phyloP scores from a whole-genome alignment of 1,140 invertebrate genomes.

The Rhyacophila brunnea region DNA sequence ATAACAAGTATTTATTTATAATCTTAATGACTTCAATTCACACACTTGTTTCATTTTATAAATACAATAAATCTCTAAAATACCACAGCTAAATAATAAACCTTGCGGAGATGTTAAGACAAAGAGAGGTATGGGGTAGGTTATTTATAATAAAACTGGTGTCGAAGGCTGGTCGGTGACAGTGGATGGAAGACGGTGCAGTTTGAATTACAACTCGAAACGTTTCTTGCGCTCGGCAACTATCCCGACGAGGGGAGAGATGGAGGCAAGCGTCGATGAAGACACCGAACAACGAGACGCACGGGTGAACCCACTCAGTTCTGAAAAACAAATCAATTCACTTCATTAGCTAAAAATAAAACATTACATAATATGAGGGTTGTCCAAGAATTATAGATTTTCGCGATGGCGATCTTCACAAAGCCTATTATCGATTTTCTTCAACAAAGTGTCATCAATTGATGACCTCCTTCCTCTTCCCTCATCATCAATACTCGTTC shows the following conservation, averaged over 20 bases:
- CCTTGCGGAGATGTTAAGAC: too few species aligned
- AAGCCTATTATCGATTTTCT: too few species aligned
- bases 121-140: neutral
- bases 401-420: too few species aligned
- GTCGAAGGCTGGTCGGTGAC: too few species aligned
- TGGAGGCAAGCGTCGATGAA: constrained; percentile 46
- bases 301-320: constrained; percentile 52
- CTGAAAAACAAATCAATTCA: constrained; percentile 41
- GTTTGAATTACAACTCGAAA: constrained; percentile 55
- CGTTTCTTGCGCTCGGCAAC: constrained; percentile 68
- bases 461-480: too few species aligned
- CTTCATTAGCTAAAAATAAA: constrained; percentile 14
- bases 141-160: neutral
- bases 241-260: constrained; percentile 60
- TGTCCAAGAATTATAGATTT: too few species aligned
- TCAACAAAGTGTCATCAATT: too few species aligned
- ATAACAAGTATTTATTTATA: too few species aligned
- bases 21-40: neutral
- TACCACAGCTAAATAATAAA: neutral
- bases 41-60: too few species aligned
- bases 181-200: neutral
- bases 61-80: neutral
- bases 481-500: too few species aligned
- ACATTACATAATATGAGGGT: too few species aligned
- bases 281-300: constrained; percentile 48